A percentile compares a stretch with the other conserved stretches of the same genome.
These are phyloP conservation scores for Lochmaea crataegi DNA, from an alignment of 2,888 invertebrate genomes.

Conservation along the genomic window DNA sequence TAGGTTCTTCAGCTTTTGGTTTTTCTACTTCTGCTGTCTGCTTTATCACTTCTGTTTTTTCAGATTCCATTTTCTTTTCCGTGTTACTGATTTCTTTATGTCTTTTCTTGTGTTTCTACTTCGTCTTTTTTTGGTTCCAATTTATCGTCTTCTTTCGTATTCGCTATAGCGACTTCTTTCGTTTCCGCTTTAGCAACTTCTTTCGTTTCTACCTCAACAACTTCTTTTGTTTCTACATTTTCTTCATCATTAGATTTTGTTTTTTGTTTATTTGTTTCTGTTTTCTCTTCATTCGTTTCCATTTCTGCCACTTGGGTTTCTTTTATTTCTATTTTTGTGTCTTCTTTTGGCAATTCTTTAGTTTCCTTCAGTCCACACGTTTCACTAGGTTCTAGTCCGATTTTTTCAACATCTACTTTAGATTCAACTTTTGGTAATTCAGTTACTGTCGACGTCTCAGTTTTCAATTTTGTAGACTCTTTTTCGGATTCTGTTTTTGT, in stretches of 20 bases:
- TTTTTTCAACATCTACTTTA: constrained; percentile 8
- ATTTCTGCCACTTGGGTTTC: background rate
- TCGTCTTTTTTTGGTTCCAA: constrained; percentile 39
- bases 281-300: constrained; percentile 45
- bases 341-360: too few relatives aligned
- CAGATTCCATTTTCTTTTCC: constrained; percentile 47
- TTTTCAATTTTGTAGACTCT: too few relatives aligned
- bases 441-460: too few relatives aligned
- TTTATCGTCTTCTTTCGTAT: too few relatives aligned
- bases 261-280: constrained; percentile 15
- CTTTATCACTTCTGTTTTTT: constrained; percentile 52
- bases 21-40: constrained; percentile 49
- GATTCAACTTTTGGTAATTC: constrained; percentile 22
- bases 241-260: background rate
- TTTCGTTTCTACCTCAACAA: constrained; percentile 23
- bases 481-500: too few relatives aligned
- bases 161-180: constrained; percentile 47
- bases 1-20: constrained; percentile 36
- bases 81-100: constrained; percentile 54
- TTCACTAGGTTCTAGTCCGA: constrained; percentile 37
- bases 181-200: constrained; percentile 30
- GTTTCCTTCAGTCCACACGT: constrained; percentile 16
- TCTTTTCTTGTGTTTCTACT: constrained; percentile 50
- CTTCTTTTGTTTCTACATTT: constrained; percentile 15
- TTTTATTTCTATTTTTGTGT: too few relatives aligned